Conservation (phyloP, 2,113 vertebrate genomes). For the Onychostruthus taczanowskii region DNA sequence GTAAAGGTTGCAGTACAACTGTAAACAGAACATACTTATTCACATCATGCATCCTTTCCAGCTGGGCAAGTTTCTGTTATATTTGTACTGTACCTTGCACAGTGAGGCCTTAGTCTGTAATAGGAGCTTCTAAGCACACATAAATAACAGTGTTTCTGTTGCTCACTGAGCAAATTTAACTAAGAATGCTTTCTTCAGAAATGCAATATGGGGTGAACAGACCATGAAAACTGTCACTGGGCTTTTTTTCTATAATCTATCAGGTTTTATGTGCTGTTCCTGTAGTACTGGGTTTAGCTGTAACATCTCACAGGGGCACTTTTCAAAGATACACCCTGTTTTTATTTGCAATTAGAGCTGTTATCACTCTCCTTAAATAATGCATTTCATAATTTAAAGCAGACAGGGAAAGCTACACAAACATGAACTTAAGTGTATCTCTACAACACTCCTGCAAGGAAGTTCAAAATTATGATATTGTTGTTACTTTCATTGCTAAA, state of each 20-base stretch:
- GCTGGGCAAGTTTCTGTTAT: not conserved
- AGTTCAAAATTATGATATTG: constrained; percentile 18
- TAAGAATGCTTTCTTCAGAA: constrained; percentile 43
- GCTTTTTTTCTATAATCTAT: constrained; percentile 39
- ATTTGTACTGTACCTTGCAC: not conserved
- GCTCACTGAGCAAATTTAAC: constrained; percentile 36
- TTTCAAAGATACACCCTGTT: constrained; percentile 60
- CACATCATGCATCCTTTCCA: not conserved
- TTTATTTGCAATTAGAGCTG: constrained; percentile 67
- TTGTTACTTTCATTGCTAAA: constrained; percentile 55
- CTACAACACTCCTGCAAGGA: constrained; percentile 20
- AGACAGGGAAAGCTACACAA: constrained; percentile 24
- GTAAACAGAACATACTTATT: not conserved
- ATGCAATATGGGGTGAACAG: constrained; percentile 39
- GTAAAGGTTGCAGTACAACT: not conserved
- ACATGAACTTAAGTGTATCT: constrained; percentile 33
- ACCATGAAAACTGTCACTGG: constrained; percentile 54
- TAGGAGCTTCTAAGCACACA: not conserved
- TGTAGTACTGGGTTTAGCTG: constrained; percentile 8
- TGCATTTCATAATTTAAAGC: constrained; percentile 60
- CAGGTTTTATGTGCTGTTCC: constrained; percentile 55
- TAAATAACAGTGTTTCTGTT: constrained; percentile 38
- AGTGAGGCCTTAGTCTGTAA: not conserved
- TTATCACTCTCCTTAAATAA: constrained; percentile 62
- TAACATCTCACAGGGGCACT: constrained; percentile 36